phyloP scores from a whole-genome alignment of 2,888 invertebrate genomes.

The Empis livida region DNA sequence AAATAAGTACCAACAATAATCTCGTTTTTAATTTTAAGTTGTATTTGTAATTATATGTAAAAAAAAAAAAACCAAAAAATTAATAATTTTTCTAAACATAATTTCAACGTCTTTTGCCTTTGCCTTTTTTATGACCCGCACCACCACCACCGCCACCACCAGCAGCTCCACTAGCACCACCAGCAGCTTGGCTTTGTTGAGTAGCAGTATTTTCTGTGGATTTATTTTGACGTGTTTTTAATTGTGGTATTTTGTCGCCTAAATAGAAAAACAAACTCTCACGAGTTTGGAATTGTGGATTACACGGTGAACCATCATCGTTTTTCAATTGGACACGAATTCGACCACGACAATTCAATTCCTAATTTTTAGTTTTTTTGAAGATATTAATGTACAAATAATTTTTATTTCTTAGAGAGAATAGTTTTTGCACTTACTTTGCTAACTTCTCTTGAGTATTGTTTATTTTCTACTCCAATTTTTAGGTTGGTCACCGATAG shows the following conservation, averaged over 20 bases:
- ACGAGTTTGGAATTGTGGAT: slow-evolving; percentile 57
- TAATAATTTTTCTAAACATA: slow-evolving; percentile 3
- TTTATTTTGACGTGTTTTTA: slow-evolving; percentile 60
- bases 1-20: too few relatives aligned
- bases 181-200: slow-evolving; percentile 11
- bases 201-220: slow-evolving; percentile 18
- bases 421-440: slow-evolving; percentile 42
- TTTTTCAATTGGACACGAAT: slow-evolving; percentile 86
- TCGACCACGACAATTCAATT: slow-evolving; percentile 70
- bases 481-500: slow-evolving; percentile 68
- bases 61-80: slow-evolving; percentile 4
- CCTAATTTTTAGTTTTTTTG: slow-evolving; percentile 36
- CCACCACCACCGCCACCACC: slow-evolving; percentile 16
- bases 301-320: slow-evolving; percentile 69
- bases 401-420: too few relatives aligned
- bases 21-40: too few relatives aligned
- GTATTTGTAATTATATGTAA: background rate
- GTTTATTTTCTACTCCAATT: slow-evolving; percentile 84
- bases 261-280: slow-evolving; percentile 66
- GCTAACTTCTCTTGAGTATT: slow-evolving; percentile 81
- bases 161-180: slow-evolving; percentile 14
- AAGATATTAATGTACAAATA: too few relatives aligned
- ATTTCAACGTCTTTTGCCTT: slow-evolving; percentile 27
- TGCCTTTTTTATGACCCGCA: slow-evolving; percentile 30
- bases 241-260: slow-evolving; percentile 77